Evolutionary conservation across 2,797 vertebrate genomes (phyloP), one percentile per base, ranked within the genome.

Genomic region (Rallus crepitans): DNA sequence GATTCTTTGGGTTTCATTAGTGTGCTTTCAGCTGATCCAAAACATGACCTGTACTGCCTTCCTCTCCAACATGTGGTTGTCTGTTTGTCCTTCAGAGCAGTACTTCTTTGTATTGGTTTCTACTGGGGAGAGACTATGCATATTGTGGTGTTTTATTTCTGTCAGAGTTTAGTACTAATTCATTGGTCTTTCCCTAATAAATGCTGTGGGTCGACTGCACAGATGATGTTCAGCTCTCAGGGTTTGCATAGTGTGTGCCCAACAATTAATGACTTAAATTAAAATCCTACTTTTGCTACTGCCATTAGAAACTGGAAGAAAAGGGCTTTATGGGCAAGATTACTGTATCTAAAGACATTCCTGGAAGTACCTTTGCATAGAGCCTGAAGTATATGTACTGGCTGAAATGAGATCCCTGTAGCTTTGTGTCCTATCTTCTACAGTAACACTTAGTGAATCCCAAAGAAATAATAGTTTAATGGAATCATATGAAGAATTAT

Each of bases 51-150:
- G 8, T 45, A 23, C 92, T 93, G 79, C 52, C 47, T 86, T 93
- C 24, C 47, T 60, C 37, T 81, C 45, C 59, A 81, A 40, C 24
- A 9, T 45, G 24, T 27, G 37, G 56, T 27, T 0, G 2, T 65
- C 78, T 91, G 52, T 89, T 80, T 82, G 50, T 50, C 66, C 53
- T 96, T 85, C 56, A 80, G 82, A 85, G 31, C 82, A 61, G 27
- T n/a, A 10, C 23, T 5, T 33, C 28, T 69, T 42, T 35, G 4
- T n/a, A 6, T 15, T 21, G 15, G 1, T 14, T 77, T 56, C 24
- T 17, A 27, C 7, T 9, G 4, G 45, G 72, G 55, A 83, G 17
- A 56, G 16, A 59, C 17, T 50, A 25, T 25, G 33, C 1, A 0
- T 64, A 35, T 57, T 71, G 23, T 68, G 27, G 23, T 47, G 3